Base-by-base conservation (phyloP, 2,888 invertebrate genomes). In the Heliconius erato region DNA sequence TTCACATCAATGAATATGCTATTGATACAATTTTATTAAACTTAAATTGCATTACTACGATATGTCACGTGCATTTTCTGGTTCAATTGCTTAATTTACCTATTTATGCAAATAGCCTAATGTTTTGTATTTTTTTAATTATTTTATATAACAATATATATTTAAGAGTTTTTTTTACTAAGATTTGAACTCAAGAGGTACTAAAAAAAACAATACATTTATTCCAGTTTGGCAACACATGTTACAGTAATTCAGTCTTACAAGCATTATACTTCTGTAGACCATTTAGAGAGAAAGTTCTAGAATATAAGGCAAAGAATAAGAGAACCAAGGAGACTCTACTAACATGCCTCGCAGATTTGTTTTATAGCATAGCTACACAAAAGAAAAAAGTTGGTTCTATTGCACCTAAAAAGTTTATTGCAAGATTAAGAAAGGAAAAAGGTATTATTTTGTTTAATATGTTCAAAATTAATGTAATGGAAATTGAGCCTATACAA, bases 381-480 rank as follows among this genome's bases (percentile, higher is more conserved):
- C 99, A 99, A 92, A 99, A 99, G 97, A 99, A 99, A 94, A 99
- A 99, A 97, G 98, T 99, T 82, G 99, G 99, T 83, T 99, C 99
- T 40, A 99, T 99, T 92, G 99, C 99, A 79, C 99, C 99, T 87
- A 99, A 99, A 96, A 99, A 99, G 94, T 99, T 99, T 95, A 99
- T 99, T 91, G 99, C 99, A 87, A 97, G 99, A 89, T 96, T 99
- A 91, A 97, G 99, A 90, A 99, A 99, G 96, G 99, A 99, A 96
- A 99, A 99, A 97, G 99, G 99, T 98, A 40, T 40, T 0, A 40
- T 40, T 40, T 40, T 40, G 11, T 11, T 35, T 35, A 40, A 40
- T 9, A 40, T 40, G 40, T 40, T 40, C 40, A 40, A 40, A 40
- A 40, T 40, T 11, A 40, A 40, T 40, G 11, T 40, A 40, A 40